Percentiles rank a stretch among this genome's conserved stretches.
Conservation (phyloP, 1,140 invertebrate species). For the Ceratina australensis region DNA sequence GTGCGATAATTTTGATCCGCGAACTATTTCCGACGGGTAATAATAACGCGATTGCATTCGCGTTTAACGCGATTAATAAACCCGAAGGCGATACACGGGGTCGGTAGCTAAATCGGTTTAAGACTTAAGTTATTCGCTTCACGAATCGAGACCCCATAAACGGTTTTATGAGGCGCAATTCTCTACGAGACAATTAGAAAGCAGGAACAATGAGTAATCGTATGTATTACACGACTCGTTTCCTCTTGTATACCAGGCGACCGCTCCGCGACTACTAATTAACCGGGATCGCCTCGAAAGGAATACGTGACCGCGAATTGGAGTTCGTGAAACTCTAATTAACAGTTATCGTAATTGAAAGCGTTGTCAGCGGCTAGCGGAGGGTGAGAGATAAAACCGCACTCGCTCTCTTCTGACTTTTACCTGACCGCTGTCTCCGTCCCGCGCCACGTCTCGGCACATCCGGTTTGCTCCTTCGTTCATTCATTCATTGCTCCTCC, state of each 20-base stretch:
- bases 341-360: conserved; percentile 40
- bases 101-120: conserved; percentile 19
- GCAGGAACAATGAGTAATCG: conserved; percentile 41
- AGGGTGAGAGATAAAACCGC: conserved; percentile 48
- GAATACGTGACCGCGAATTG: no score
- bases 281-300: neutral
- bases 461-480: conserved; percentile 41
- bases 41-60: conserved; percentile 19
- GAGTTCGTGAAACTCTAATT: neutral
- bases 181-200: conserved; percentile 41
- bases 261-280: conserved; percentile 42
- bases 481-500: conserved; percentile 46
- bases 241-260: conserved; percentile 28
- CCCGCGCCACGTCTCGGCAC: conserved; percentile 21
- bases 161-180: conserved; percentile 41
- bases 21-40: neutral
- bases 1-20: neutral
- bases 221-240: conserved; percentile 46
- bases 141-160: conserved; percentile 54
- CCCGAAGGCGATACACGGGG: conserved; percentile 43
- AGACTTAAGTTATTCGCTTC: conserved; percentile 57
- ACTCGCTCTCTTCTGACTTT: conserved; percentile 31
- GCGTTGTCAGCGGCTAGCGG: conserved; percentile 19
- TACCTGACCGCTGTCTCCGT: conserved; percentile 43
- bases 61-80: conserved; percentile 38